Conservation (phyloP, 1,140 invertebrate species). For the Glossosoma conforme region DNA sequence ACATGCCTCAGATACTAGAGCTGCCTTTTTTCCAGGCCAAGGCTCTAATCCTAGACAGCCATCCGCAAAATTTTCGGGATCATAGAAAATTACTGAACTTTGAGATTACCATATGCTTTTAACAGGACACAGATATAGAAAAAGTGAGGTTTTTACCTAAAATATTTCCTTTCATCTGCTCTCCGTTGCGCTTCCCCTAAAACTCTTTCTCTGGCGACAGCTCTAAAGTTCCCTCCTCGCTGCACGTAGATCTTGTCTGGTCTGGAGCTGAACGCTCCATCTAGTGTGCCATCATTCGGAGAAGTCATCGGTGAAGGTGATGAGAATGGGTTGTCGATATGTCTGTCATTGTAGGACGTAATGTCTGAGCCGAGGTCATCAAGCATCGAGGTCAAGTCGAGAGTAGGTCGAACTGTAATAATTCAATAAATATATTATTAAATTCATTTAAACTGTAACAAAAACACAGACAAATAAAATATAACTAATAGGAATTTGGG, state of each 20-base stretch:
- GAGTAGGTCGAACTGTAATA: constrained; percentile 41
- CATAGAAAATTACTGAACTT: too few relatives aligned
- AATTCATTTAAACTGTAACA: too few relatives aligned
- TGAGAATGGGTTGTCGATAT: constrained; percentile 50
- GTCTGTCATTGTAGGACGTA: constrained; percentile 45
- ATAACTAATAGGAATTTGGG: not conserved
- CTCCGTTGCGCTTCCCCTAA: constrained; percentile 42
- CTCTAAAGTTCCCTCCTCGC: constrained; percentile 46
- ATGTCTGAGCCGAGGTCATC: constrained; percentile 41
- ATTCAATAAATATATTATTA: constrained; percentile 9
- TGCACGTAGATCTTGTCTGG: constrained; percentile 49
- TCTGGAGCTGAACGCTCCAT: constrained; percentile 38
- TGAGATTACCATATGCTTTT: too few relatives aligned
- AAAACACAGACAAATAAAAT: too few relatives aligned
- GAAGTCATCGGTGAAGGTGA: constrained; percentile 49
- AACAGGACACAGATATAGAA: too few relatives aligned
- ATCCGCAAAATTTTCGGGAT: too few relatives aligned
- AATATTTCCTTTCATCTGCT: constrained; percentile 44
- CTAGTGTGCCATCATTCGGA: constrained; percentile 44
- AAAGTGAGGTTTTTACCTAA: too few relatives aligned
- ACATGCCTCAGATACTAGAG: too few relatives aligned
- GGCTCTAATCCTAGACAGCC: too few relatives aligned
- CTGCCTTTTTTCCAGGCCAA: too few relatives aligned
- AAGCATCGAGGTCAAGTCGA: constrained; percentile 44
- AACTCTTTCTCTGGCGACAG: constrained; percentile 44